Evolutionary conservation across 2,113 vertebrate species (phyloP), one percentile per base, ranked within the genome.

Genomic region (Ailurus styani): DNA sequence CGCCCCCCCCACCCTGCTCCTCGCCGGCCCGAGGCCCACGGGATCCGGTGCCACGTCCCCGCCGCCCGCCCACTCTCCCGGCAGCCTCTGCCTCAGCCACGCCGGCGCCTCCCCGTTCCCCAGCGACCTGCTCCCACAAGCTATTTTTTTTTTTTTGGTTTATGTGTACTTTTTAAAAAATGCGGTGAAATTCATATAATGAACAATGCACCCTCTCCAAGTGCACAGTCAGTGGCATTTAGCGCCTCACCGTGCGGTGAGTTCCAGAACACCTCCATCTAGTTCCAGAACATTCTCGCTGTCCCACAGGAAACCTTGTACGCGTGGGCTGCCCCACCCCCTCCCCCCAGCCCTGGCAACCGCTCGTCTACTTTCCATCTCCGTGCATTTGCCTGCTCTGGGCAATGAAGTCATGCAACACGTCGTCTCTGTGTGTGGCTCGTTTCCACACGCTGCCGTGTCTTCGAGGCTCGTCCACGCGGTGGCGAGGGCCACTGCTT

Each of bases 401-500:
- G 47, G 42, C 31, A 1, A 1, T 1, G 45, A 23, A 5, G 7
- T 25, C 34, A 2, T 0, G 6, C 13, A 0, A 5, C 10, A 31
- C 0, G 21, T 0, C 12, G 11, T 4, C n/a, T 54, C 50, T 18
- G 8, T 0, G 20, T 14, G 29, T 18, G 55, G 12, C 23, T 6
- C 2, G 17, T 6, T 29, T 13, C 18, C 25, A 1, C 9, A 10
- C 72, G 0, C 64, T 1, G 0, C 1, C 9, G 0, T 0, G 17
- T 4, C 12, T 20, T 20, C 34, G 2, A 7, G 12, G 20, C 21
- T 13, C 7, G 1, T 12, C 34, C 7, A 3, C 9, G 0, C 1
- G 2, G 5, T 0, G 1, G 7, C 0, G 2, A 0, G 2, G 1
- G 37, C 9, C 64, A 3, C 1, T 0, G 18, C 47, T 17, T 3